Evolutionary conservation across 2,113 vertebrate genomes (phyloP).

Genomic region (Polyodon spathula): DNA sequence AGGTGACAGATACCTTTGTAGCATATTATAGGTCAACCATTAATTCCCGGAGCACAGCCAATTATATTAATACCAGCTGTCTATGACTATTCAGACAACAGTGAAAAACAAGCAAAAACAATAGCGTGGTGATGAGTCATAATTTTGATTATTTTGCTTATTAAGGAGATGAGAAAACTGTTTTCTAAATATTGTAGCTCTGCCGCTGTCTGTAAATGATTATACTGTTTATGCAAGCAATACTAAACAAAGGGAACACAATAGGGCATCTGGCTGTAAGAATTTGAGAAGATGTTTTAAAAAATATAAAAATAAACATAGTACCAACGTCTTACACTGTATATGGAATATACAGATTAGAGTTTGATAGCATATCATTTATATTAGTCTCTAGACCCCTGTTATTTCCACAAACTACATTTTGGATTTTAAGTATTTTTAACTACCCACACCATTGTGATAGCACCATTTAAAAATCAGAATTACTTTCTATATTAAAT

Average conservation of each 20-base stretch:
- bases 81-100: slow-evolving; percentile 73
- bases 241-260: slow-evolving; percentile 82
- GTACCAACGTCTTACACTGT: too few species aligned
- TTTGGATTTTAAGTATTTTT: too few species aligned
- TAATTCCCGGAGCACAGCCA: slow-evolving; percentile 72
- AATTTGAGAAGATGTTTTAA: slow-evolving; percentile 50
- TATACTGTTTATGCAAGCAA: slow-evolving; percentile 84
- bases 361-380: too few species aligned
- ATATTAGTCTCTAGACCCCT: too few species aligned
- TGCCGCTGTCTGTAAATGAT: slow-evolving; percentile 85
- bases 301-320: neutral
- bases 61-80: slow-evolving; percentile 83
- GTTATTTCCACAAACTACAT: too few species aligned
- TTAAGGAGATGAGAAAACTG: slow-evolving; percentile 90
- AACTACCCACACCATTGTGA: too few species aligned
- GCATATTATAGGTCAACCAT: slow-evolving; percentile 64
- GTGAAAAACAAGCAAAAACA: slow-evolving; percentile 69
- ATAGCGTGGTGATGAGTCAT: slow-evolving; percentile 83
- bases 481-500: too few species aligned
- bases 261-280: slow-evolving; percentile 79
- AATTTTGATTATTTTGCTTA: slow-evolving; percentile 85
- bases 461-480: too few species aligned
- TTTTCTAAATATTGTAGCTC: slow-evolving; percentile 91
- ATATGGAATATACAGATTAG: too few species aligned
- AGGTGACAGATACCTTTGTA: slow-evolving; percentile 70